Evolutionary conservation across 2,797 vertebrate species (phyloP), one percentile per base, ranked within the genome.

Genomic region (Girardinus metallicus): DNA sequence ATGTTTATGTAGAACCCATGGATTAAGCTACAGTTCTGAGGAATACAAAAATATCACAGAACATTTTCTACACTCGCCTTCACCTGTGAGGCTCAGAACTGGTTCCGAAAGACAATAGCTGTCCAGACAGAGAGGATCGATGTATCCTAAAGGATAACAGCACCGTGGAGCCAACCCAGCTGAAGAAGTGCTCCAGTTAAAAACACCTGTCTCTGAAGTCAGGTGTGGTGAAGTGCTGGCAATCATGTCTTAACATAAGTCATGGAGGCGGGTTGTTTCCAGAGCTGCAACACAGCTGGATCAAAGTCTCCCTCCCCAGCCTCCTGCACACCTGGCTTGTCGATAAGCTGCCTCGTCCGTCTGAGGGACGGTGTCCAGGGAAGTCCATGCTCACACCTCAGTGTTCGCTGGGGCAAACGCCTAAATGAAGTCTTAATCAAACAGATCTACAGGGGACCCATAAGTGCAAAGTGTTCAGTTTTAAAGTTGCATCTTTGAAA

Each of bases 1-100:
- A 93, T 92, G 92, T 89, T 95, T 91, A 94, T 93, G 91, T 87
- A 90, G 86, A 93, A 86, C 85, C 90, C 92, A 88, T 93, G 91
- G 94, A 94, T 89, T 92, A 91, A 95, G 95, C 95, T 96, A 96
- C 93, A 96, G 92, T 94, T 90, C 92, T 92, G 90, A 95, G 93
- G 90, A 96, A 95, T 96, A 96, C 95, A 96, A 96, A 96, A 96
- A 96, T 96, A 96, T 96, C 95, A 96, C 95, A 96, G 95, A 95
- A 96, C 94, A 94, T 95, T 94, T 95, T 96, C 95, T 95, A 95
- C 94, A 92, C 86, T 95, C 92, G 92, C 87, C 91, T 94, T 89
- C 83, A 84, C 88, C 90, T 88, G 86, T 83, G 92, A 93, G 90
- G 80, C 85, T 86, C 76, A 83, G 86, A 44, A 53, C 47, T 21